These are phyloP conservation scores for Ovis canadensis DNA, from an alignment of 2,113 vertebrate species.

Conservation along the genomic window DNA sequence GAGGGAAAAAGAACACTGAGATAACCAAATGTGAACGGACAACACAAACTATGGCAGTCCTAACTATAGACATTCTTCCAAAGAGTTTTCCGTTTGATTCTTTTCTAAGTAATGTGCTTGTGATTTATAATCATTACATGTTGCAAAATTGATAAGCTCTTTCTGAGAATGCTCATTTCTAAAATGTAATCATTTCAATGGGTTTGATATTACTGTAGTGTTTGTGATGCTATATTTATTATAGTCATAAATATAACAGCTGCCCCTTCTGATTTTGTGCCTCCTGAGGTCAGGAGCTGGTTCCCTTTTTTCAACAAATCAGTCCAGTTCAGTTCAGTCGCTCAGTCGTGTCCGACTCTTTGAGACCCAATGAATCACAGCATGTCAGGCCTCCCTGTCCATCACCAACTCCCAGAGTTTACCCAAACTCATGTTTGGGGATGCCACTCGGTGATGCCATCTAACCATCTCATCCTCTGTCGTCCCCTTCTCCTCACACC, in stretches of 20 bases:
- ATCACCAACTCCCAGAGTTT: not conserved
- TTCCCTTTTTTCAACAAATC: not conserved
- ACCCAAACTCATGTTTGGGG: not conserved
- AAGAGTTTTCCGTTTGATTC: not conserved
- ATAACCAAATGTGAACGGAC: not conserved
- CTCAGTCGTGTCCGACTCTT: not conserved
- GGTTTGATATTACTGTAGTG: not conserved
- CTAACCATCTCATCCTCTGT: not conserved
- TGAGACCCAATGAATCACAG: not conserved
- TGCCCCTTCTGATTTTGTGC: not conserved
- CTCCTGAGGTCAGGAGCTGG: not conserved
- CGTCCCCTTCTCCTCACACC: rapidly evolving
- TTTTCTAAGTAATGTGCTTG: not conserved
- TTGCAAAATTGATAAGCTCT: not conserved
- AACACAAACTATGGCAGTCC: not conserved
- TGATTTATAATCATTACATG: not conserved
- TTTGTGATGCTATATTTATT: not conserved
- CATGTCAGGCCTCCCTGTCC: not conserved
- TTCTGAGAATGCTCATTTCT: not conserved
- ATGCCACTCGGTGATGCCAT: not conserved
- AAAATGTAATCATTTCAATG: not conserved
- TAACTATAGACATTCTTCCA: not conserved
- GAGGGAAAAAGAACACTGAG: not conserved
- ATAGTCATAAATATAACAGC: not conserved
- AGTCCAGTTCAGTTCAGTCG: not conserved